Conservation (phyloP, 2,113 vertebrate genomes). For the Tyto alba region DNA sequence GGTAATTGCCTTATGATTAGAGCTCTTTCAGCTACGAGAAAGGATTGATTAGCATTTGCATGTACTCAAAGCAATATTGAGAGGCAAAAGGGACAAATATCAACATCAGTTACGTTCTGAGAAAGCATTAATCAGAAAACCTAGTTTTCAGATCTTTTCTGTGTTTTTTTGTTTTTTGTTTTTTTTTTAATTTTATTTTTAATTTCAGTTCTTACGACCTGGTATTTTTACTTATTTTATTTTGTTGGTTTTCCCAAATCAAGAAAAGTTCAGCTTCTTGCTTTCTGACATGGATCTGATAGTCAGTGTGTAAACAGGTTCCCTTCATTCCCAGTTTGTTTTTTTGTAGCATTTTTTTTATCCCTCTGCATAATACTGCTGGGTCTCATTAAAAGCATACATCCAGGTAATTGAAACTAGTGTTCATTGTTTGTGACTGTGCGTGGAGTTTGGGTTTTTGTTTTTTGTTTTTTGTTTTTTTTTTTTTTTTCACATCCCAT, state of each 20-base stretch:
- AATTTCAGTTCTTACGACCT: constrained; percentile 29
- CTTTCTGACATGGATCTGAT: constrained; percentile 60
- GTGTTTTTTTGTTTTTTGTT: background rate
- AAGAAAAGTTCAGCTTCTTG: constrained; percentile 64
- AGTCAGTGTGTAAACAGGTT: constrained; percentile 61
- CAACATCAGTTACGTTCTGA: constrained; percentile 66
- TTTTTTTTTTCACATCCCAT: background rate
- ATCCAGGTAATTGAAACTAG: constrained; percentile 63
- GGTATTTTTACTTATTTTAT: background rate
- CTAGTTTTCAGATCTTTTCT: constrained; percentile 36
- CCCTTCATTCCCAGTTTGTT: constrained; percentile 54
- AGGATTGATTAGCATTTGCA: constrained; percentile 79
- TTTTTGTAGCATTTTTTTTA: constrained; percentile 65
- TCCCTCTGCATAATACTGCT: constrained; percentile 67
- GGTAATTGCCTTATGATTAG: constrained; percentile 83
- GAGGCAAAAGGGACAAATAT: constrained; percentile 64
- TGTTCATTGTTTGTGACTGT: constrained; percentile 60
- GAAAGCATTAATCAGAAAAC: constrained; percentile 62
- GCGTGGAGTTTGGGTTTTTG: background rate
- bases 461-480: background rate
- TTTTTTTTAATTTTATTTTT: too few relatives aligned
- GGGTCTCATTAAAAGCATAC: constrained; percentile 69
- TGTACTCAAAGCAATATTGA: constrained; percentile 72
- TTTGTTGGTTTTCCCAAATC: constrained; percentile 4
- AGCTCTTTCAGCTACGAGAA: constrained; percentile 76